phyloP scores from a whole-genome alignment of 35 echinoderm and acorn worm genomes.

The Lytechinus variegatus region DNA sequence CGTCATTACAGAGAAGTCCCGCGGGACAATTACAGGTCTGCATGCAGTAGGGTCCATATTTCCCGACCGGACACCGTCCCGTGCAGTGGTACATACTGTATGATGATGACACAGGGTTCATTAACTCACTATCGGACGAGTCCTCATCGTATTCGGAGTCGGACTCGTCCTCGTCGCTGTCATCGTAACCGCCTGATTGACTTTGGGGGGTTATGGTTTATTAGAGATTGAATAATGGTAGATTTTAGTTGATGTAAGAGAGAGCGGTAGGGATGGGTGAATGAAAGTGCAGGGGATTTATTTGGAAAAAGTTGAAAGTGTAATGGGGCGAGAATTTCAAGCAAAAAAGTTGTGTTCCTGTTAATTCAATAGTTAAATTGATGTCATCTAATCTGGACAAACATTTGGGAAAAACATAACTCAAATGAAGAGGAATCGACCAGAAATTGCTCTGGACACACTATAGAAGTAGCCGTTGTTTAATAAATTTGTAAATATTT shows the following conservation, averaged over 20 bases:
- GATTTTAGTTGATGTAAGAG: background rate
- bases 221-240: background rate
- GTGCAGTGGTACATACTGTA: constrained; percentile 40
- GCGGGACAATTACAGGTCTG: constrained; percentile 11
- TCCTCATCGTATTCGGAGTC: constrained; percentile 23
- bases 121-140: background rate
- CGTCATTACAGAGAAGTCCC: constrained; percentile 28
- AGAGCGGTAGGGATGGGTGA: background rate
- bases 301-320: background rate
- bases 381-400: background rate
- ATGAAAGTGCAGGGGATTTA: background rate
- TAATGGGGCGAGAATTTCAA: background rate
- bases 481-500: no score
- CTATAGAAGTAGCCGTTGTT: no score
- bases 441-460: no score
- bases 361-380: background rate
- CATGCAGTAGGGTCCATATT: background rate
- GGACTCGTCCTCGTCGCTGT: background rate
- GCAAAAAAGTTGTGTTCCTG: background rate
- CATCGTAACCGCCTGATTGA: background rate
- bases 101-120: background rate
- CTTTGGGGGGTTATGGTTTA: background rate
- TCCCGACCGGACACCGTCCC: constrained; percentile 12
- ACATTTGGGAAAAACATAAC: no score
- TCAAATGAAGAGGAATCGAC: no score